Percentiles rank a stretch among this genome's conserved stretches.
Conservation (phyloP, 2,113 vertebrate species). For the Neomonachus schauinslandi region DNA sequence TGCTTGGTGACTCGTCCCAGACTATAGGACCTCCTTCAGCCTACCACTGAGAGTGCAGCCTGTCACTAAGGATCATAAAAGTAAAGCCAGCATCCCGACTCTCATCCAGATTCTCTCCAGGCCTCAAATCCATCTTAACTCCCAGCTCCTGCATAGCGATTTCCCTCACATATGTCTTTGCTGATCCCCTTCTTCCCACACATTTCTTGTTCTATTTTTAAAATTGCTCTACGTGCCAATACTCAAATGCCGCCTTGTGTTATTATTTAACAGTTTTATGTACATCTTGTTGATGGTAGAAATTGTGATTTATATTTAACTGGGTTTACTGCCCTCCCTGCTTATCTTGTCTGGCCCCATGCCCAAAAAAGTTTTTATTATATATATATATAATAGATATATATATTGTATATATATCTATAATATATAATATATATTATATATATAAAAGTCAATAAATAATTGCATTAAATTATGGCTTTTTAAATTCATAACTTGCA, state of each 20-base stretch:
- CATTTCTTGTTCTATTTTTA: background rate
- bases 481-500: background rate
- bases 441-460: background rate
- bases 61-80: background rate
- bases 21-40: no score
- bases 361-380: background rate
- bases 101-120: background rate
- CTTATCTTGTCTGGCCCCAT: background rate
- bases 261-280: background rate
- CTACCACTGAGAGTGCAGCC: background rate
- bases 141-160: background rate
- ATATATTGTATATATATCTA: background rate
- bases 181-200: background rate
- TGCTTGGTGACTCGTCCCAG: background rate
- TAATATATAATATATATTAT: background rate
- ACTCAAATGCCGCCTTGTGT: background rate
- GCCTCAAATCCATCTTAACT: background rate
- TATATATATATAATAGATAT: background rate
- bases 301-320: background rate
- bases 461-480: background rate
- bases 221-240: background rate
- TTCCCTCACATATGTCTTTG: background rate
- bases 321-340: background rate
- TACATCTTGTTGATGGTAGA: background rate
- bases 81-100: background rate